Evolutionary conservation across 2,113 vertebrate genomes (phyloP).

Genomic region (Podilymbus podiceps): DNA sequence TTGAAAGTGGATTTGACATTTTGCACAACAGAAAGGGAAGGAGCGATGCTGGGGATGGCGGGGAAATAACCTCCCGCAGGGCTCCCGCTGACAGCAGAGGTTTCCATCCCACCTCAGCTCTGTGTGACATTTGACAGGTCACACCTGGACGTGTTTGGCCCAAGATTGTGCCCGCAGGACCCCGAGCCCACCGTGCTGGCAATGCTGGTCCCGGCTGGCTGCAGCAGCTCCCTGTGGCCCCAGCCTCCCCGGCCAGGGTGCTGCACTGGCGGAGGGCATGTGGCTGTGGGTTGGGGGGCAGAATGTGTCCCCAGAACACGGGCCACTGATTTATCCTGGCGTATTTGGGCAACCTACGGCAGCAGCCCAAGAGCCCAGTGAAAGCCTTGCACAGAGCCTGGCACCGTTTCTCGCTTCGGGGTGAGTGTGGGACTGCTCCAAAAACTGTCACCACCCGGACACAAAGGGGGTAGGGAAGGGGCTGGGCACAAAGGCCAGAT

Average conservation of each 20-base stretch:
- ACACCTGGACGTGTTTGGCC: not conserved
- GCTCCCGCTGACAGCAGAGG: not conserved
- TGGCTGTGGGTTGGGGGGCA: not conserved
- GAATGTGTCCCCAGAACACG: not conserved
- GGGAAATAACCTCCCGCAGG: not conserved
- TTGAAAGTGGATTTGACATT: not conserved
- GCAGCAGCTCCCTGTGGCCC: not conserved
- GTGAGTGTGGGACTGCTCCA: not conserved
- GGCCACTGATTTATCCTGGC: not conserved
- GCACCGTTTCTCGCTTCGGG: not conserved
- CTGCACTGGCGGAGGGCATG: not conserved
- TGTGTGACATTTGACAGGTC: not conserved
- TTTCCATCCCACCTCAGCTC: not conserved
- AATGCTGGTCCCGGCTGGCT: not conserved
- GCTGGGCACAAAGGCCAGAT: not conserved
- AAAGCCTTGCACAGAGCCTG: not conserved
- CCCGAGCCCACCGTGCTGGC: fast-evolving
- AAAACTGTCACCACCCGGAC: not conserved
- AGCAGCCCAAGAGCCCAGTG: not conserved
- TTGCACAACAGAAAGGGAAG: not conserved
- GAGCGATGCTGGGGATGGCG: fast-evolving
- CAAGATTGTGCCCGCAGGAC: not conserved
- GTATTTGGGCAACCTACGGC: not conserved
- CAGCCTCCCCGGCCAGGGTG: not conserved
- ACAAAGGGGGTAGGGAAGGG: not conserved